Base-by-base conservation (phyloP, 2,797 vertebrate genomes). In the Danio choprae region DNA sequence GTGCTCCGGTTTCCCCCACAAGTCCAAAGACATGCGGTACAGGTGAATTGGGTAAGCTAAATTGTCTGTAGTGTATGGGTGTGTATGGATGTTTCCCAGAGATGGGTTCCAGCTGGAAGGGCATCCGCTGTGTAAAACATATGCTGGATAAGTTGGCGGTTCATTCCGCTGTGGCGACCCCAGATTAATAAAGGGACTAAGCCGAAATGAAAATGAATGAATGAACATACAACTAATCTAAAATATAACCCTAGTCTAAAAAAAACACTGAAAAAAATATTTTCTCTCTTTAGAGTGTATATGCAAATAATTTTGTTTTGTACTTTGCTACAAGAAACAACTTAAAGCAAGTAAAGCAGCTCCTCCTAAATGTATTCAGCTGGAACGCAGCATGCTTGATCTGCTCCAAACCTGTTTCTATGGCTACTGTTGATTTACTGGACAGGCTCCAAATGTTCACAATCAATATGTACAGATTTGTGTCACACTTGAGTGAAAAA, bases 361-460 rank as follows among this genome's bases (percentile, higher is more conserved):
- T 22, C n/a, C 18, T 74, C 48, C 46, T 86, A 78, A 83, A 73
- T 67, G 72, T 67, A 63, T 82, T 67, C 44, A 70, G 56, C 77
- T 81, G 79, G 64, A 70, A 48, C 18, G 60, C 16, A 18, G 50
- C 38, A 74, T 74, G 62, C 75, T 58, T 2, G 22, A 79, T 83
- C 67, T 65, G 82, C 63, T 73, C 72, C 68, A 84, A 81, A 44
- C 40, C 63, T 43, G 85, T 89, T 86, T 87, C 88, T 83, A 88
- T 87, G 83, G 87, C 53, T 87, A 91, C 86, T 82, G 86, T 85
- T 80, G 63, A 70, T 84, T 60, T 81, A 4, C 67, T n/a, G 2
- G 20, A 80, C 8, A 62, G 67, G 46, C 60, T 76, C 60, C 43
- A 55, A 70, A 74, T 20, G 22, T 79, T 65, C 74, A 87, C 83